These are phyloP conservation scores for Sebastes kiyomatsui DNA, from an alignment of 2,797 vertebrate species.

Conservation along the genomic window DNA sequence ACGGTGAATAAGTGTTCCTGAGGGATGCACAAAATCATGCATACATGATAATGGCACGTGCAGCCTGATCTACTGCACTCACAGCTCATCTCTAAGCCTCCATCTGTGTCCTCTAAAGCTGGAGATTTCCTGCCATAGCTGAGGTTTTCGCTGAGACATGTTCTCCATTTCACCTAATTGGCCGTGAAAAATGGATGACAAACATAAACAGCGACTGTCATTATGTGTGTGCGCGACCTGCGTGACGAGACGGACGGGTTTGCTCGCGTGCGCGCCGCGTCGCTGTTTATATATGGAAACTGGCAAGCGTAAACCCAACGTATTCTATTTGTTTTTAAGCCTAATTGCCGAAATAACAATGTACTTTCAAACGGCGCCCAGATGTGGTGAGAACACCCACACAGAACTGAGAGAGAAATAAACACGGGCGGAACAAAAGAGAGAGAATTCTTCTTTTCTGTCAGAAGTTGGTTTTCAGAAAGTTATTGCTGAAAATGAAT, in stretches of 20 bases:
- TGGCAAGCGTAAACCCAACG: conserved; percentile 46
- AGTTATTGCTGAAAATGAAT: conserved; percentile 24
- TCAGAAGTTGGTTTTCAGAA: conserved; percentile 12
- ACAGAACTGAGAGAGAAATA: conserved; percentile 15
- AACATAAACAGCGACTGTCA: conserved; percentile 66
- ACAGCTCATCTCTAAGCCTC: conserved; percentile 28
- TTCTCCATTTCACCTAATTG: conserved; percentile 70
- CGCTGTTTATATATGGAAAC: conserved; percentile 42
- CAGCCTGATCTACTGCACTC: conserved; percentile 14
- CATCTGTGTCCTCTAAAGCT: conserved; percentile 24
- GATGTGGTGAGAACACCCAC: conserved; percentile 72
- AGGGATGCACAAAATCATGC: neutral
- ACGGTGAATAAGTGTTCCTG: neutral
- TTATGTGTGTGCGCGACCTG: conserved; percentile 26
- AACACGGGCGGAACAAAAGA: neutral
- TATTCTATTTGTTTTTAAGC: conserved; percentile 66
- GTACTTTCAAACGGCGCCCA: conserved; percentile 67
- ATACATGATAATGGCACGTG: conserved; percentile 14
- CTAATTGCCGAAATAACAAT: conserved; percentile 75
- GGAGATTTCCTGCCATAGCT: conserved; percentile 41
- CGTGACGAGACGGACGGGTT: conserved; percentile 5
- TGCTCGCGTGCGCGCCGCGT: neutral
- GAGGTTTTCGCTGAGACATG: conserved; percentile 48
- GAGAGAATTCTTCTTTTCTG: neutral
- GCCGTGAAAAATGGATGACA: conserved; percentile 74